Percentiles rank a stretch among this genome's conserved stretches.
Evolutionary conservation across 2,113 vertebrate species (phyloP).

Genomic region (Noctilio leporinus): DNA sequence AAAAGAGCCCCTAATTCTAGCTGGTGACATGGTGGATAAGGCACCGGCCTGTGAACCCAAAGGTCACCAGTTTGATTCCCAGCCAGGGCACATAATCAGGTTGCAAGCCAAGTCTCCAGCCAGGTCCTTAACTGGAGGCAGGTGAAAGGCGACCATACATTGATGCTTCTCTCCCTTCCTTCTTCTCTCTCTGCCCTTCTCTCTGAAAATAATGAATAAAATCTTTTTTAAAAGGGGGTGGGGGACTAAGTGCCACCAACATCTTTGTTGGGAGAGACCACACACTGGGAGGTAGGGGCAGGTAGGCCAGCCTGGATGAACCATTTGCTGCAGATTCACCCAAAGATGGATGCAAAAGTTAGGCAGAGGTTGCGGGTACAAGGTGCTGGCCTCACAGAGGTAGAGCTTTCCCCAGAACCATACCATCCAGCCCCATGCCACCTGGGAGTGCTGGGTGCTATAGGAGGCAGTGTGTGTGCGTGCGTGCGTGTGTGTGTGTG

Average conservation of each 20-base stretch:
- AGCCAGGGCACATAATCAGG: no score
- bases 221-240: no score
- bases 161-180: no score
- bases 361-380: rapidly evolving
- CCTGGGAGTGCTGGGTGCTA: neutral
- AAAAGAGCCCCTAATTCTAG: neutral
- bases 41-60: no score
- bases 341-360: neutral
- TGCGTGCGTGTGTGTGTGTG: rapidly evolving
- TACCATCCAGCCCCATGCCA: rapidly evolving
- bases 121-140: no score
- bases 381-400: neutral
- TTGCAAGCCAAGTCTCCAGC: no score
- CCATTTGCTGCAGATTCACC: neutral
- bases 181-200: no score
- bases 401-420: neutral
- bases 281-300: neutral
- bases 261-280: neutral
- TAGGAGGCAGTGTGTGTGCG: rapidly evolving
- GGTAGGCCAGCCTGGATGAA: neutral
- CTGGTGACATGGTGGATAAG: no score
- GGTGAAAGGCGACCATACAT: no score
- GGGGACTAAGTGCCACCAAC: neutral
- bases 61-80: no score
- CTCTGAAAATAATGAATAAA: no score